Base-by-base conservation (phyloP, 2,888 invertebrate species). In the Magallana nippona region DNA sequence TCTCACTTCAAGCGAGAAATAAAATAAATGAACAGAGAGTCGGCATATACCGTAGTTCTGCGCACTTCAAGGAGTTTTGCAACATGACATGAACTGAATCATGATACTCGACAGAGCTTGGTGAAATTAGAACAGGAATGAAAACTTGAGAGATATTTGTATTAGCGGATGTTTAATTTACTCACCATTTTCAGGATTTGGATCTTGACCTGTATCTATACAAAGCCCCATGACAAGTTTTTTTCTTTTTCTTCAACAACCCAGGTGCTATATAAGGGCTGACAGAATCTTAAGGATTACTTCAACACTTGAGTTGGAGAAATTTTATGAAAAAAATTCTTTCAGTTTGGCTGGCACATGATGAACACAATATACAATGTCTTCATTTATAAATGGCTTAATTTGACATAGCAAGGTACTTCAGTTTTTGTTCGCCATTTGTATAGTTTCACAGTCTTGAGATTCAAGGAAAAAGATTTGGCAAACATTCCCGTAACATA, bases 401-500 rank as follows among this genome's bases (percentile, higher is more conserved):
- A 71, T 71, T 71, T 71, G 71, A 71, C 71, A 71, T 22, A 27
- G 27, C 71, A 71, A 27, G 71, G 32, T 71, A 71, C 71, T 71
- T 71, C 60, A 71, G 15, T 27, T 71, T 27, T 71, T 71, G 71
- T 71, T 32, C 15, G 3, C 3, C 27, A 27, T 27, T 71, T 27
- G 32, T 19, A 60, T 60, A 60, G 60, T 60, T 60, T 60, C 60
- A 60, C 19, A 60, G 32, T 27, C 13, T 22, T 27, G 71, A 71
- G 71, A 71, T 71, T 32, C 27, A 27, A 32, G 71, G 5, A 15
- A 71, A 15, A 15, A 71, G 71, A 71, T 71, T 71, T 27, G 71
- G 71, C 71, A 71, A 71, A 71, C 71, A 71, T 27, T 71, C 27
- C 32, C 32, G 71, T 32, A 71, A 71, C 71, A 71, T 71, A 71